These are phyloP conservation scores for Synergus umbraculus DNA, from an alignment of 2,888 invertebrate genomes.

Conservation along the genomic window DNA sequence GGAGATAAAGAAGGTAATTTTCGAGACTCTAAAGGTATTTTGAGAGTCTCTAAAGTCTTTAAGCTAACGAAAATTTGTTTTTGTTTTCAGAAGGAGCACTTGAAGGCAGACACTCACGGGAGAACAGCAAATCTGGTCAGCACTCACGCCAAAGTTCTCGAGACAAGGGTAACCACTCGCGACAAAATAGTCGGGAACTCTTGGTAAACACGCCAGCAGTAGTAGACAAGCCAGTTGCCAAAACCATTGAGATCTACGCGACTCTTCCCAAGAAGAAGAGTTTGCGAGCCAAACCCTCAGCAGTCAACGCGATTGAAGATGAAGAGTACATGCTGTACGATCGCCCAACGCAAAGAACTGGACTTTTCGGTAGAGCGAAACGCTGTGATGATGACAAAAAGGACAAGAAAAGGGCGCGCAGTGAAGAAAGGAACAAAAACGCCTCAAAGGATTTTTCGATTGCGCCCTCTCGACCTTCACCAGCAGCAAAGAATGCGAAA, in stretches of 20 bases:
- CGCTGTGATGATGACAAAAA: conserved; percentile 85
- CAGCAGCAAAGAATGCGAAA: conserved; percentile 65
- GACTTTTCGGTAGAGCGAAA: conserved; percentile 84
- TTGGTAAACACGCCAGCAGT: conserved; percentile 71
- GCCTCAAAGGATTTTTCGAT: conserved; percentile 85
- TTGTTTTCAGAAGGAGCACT: conserved; percentile 74
- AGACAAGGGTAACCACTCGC: conserved; percentile 83
- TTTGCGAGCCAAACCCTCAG: conserved; percentile 81
- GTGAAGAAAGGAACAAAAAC: conserved; percentile 90
- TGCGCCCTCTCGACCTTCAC: conserved; percentile 79
- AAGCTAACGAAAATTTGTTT: conserved; percentile 17
- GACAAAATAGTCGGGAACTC: conserved; percentile 82
- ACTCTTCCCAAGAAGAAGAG: conserved; percentile 92
- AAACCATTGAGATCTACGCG: conserved; percentile 93
- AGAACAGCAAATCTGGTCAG: conserved; percentile 85
- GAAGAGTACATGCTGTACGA: conserved; percentile 84
- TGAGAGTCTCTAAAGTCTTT: conserved; percentile 25
- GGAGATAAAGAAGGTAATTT: conserved; percentile 79
- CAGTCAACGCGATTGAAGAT: conserved; percentile 85
- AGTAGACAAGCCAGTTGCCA: conserved; percentile 77
- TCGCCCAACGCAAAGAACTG: conserved; percentile 84
- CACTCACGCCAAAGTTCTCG: conserved; percentile 87
- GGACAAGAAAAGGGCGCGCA: conserved; percentile 87
- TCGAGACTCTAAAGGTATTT: background rate
- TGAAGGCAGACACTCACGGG: conserved; percentile 85